These are phyloP conservation scores for Stratiolaelaps scimitus DNA, from an alignment of 1,140 invertebrate species.

Conservation along the genomic window DNA sequence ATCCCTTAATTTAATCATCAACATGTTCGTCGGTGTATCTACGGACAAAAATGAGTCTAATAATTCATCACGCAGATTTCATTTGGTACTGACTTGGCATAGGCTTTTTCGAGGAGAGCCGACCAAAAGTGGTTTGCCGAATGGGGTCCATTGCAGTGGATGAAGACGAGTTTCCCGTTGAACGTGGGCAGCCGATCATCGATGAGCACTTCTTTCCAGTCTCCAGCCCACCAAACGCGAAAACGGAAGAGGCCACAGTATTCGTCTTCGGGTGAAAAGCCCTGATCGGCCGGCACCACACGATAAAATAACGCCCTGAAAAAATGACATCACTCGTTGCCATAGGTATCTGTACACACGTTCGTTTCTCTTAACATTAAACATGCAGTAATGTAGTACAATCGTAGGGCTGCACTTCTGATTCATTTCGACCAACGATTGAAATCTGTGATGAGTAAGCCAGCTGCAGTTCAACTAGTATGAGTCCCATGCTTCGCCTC, in stretches of 20 bases:
- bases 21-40: too few relatives aligned
- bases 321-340: too few relatives aligned
- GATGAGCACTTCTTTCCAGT: slow-evolving; percentile 88
- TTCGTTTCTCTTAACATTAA: too few relatives aligned
- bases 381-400: too few relatives aligned
- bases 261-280: slow-evolving; percentile 47
- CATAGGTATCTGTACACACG: too few relatives aligned
- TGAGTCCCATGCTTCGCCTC: too few relatives aligned
- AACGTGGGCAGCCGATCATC: slow-evolving; percentile 91
- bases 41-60: too few relatives aligned
- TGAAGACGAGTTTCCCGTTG: slow-evolving; percentile 75
- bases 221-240: slow-evolving; percentile 84
- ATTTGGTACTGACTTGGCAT: slow-evolving; percentile 71
- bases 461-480: too few relatives aligned
- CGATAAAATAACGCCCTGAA: slow-evolving; percentile 80
- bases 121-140: slow-evolving; percentile 86
- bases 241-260: slow-evolving; percentile 72
- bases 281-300: slow-evolving; percentile 87
- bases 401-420: too few relatives aligned
- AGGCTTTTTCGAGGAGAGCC: slow-evolving; percentile 88
- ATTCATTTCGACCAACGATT: too few relatives aligned
- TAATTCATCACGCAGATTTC: neutral
- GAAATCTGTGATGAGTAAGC: too few relatives aligned
- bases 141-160: slow-evolving; percentile 55
- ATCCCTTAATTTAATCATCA: too few relatives aligned